A percentile compares a stretch with the other conserved stretches of the same genome.
Conservation (phyloP, 2,888 invertebrate species). For the Odontocerum albicorne region DNA sequence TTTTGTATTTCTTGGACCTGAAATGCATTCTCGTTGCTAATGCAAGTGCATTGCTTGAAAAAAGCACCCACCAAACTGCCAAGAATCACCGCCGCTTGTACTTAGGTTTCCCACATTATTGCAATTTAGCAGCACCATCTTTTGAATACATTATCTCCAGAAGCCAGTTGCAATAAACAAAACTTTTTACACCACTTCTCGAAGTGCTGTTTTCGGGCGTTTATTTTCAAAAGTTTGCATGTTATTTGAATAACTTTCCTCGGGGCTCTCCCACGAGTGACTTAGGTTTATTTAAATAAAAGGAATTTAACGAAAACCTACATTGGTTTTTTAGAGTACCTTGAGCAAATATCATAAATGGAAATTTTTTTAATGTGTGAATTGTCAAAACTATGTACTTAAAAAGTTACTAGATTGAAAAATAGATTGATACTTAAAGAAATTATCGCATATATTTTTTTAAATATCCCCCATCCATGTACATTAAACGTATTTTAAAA, state of each 20-base stretch:
- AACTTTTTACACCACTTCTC: neutral
- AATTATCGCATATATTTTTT: too few species aligned
- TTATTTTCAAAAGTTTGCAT: neutral
- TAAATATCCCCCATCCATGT: too few species aligned
- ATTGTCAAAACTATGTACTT: too few species aligned
- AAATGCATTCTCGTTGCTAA: constrained; percentile 7
- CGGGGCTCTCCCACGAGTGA: neutral
- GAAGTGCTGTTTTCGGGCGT: constrained; percentile 9
- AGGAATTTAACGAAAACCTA: too few species aligned
- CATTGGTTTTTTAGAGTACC: too few species aligned
- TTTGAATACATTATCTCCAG: constrained; percentile 11
- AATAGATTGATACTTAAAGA: too few species aligned
- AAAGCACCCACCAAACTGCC: too few species aligned
- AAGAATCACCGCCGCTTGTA: neutral
- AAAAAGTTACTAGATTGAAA: too few species aligned
- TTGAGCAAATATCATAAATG: too few species aligned
- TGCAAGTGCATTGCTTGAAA: constrained; percentile 1
- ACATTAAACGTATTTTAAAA: too few species aligned
- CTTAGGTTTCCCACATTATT: constrained; percentile 3
- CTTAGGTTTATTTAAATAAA: neutral
- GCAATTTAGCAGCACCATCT: constrained; percentile 12
- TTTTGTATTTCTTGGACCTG: too few species aligned
- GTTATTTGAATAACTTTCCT: neutral
- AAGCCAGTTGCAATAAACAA: neutral
- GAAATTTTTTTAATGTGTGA: too few species aligned